Evolutionary conservation across 1,140 invertebrate genomes (phyloP).

Genomic region (Drosophila guanche): DNA sequence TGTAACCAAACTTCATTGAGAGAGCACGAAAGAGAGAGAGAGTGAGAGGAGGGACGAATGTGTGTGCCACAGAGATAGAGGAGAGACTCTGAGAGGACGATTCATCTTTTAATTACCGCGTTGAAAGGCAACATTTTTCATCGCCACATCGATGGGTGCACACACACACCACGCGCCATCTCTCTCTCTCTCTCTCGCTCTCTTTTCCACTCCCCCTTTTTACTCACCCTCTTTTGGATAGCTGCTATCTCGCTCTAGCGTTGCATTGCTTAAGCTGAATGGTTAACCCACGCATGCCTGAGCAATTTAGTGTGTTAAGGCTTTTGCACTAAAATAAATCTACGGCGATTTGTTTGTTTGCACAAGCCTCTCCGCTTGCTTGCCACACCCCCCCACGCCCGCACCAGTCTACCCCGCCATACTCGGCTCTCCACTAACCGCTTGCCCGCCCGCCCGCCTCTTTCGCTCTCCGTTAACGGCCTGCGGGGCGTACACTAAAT

Average conservation of each 20-base stretch:
- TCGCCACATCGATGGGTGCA: constrained; percentile 52
- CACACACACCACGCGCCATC: background rate
- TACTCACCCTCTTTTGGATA: background rate
- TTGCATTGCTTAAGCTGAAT: constrained; percentile 15
- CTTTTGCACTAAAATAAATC: constrained; percentile 81
- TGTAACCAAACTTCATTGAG: constrained; percentile 47
- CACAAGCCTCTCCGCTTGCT: constrained; percentile 63
- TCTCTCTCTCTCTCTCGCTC: background rate
- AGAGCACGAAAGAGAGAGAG: background rate
- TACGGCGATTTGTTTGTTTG: constrained; percentile 79
- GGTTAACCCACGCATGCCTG: constrained; percentile 69
- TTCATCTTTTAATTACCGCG: constrained; percentile 83
- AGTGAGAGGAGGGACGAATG: constrained; percentile 5
- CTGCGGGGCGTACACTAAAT: constrained; percentile 64
- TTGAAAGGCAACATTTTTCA: constrained; percentile 81
- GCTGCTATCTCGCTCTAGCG: no score
- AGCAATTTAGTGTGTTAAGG: constrained; percentile 69
- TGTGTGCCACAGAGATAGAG: background rate
- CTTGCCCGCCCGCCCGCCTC: background rate
- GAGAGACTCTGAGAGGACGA: constrained; percentile 53
- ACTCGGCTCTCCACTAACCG: no score
- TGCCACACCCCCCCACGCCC: no score
- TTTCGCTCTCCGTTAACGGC: constrained; percentile 55
- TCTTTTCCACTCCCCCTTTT: background rate
- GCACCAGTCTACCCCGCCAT: no score